Percentiles rank a stretch among this genome's conserved stretches.
These are phyloP conservation scores for Pelosia muscerda DNA, from an alignment of 2,888 invertebrate species.

Conservation along the genomic window DNA sequence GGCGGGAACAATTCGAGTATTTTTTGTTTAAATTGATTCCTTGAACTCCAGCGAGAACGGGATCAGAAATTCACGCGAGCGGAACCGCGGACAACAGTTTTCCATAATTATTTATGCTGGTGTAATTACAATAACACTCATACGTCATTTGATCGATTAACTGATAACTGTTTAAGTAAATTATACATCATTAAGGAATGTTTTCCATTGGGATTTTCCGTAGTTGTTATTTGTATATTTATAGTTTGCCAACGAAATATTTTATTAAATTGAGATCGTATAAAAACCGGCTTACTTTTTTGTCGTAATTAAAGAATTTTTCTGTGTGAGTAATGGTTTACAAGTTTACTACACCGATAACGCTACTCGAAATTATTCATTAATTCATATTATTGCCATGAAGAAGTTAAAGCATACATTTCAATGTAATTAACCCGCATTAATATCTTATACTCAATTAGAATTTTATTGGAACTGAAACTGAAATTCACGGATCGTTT, in stretches of 20 bases:
- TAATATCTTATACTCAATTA: background rate
- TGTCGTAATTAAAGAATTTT: background rate
- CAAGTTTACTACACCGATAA: background rate
- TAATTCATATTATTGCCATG: background rate
- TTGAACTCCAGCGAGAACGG: no score
- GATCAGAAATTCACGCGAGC: no score
- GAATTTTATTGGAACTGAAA: background rate
- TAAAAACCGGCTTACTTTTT: background rate
- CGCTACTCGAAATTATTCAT: background rate
- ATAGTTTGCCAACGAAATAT: background rate
- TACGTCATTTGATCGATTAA: slow-evolving; percentile 47
- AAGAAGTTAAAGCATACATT: background rate
- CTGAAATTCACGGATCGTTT: background rate
- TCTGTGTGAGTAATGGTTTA: background rate
- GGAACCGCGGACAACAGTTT: no score
- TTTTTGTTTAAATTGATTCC: no score
- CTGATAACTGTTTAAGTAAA: slow-evolving; percentile 49
- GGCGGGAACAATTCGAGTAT: no score
- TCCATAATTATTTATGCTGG: slow-evolving; percentile 16
- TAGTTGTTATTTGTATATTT: slow-evolving; percentile 17
- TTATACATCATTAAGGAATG: slow-evolving; percentile 54
- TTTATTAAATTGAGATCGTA: background rate
- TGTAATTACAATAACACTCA: slow-evolving; percentile 15
- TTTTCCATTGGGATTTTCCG: slow-evolving; percentile 58
- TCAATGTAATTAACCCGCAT: background rate